Evolutionary conservation across 1,140 invertebrate species (phyloP).

Genomic region (Aphelenchoides fujianensis): DNA sequence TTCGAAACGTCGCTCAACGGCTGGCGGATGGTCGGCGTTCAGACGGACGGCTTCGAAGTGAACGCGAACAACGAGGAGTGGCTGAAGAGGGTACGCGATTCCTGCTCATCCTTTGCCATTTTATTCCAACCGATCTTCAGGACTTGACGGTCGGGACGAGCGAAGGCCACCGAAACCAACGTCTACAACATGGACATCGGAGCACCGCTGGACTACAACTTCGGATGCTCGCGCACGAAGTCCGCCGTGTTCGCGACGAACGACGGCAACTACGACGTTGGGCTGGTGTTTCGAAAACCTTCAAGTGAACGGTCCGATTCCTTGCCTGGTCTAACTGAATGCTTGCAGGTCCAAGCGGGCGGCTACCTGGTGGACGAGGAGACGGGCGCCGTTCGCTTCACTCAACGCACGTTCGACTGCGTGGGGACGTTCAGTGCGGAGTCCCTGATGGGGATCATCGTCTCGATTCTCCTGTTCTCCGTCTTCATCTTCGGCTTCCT

Average conservation of each 20-base stretch:
- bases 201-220: slow-evolving; percentile 29
- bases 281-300: slow-evolving; percentile 22
- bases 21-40: background rate
- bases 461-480: slow-evolving; percentile 73
- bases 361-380: background rate
- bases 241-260: slow-evolving; percentile 44
- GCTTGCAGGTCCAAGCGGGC: slow-evolving; percentile 9
- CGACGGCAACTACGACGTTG: slow-evolving; percentile 18
- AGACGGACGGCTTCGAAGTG: background rate
- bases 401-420: slow-evolving; percentile 76
- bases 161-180: background rate
- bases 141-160: background rate
- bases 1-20: background rate
- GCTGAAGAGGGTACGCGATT: background rate
- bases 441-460: slow-evolving; percentile 83
- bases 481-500: slow-evolving; percentile 80
- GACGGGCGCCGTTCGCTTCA: slow-evolving; percentile 62
- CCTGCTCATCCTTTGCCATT: background rate
- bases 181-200: slow-evolving; percentile 22
- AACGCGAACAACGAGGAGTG: background rate
- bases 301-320: slow-evolving; percentile 9
- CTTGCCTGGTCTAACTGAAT: background rate
- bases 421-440: slow-evolving; percentile 83
- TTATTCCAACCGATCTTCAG: too few relatives aligned
- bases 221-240: slow-evolving; percentile 41